Evolutionary conservation across 2,113 vertebrate species (phyloP).

Genomic region (Hemiprocne comata): DNA sequence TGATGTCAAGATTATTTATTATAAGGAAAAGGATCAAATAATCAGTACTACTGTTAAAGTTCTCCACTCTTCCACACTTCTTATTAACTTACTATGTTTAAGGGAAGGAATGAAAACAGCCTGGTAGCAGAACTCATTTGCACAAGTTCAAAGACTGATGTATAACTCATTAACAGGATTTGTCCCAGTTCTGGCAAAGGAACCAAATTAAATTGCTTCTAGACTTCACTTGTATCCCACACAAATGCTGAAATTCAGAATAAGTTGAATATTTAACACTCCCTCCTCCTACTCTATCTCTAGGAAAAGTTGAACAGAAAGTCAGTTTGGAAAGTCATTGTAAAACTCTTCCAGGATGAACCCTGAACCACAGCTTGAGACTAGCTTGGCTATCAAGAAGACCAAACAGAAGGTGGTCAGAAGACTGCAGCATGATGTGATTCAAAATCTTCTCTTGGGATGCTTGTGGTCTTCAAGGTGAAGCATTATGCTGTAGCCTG

Average conservation of each 20-base stretch:
- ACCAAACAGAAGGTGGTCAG: not conserved
- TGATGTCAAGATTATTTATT: not conserved
- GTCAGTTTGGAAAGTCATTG: not conserved
- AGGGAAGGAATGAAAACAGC: conserved; percentile 4
- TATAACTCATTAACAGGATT: conserved; percentile 46
- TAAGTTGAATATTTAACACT: conserved; percentile 19
- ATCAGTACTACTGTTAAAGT: not conserved
- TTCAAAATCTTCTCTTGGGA: not conserved
- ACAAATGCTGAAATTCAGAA: not conserved
- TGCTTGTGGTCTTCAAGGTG: not conserved
- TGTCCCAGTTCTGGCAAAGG: not conserved
- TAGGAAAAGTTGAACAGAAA: not conserved
- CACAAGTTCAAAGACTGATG: conserved; percentile 19
- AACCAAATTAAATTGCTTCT: not conserved
- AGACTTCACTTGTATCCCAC: not conserved
- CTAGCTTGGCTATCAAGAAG: not conserved
- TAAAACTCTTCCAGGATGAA: not conserved
- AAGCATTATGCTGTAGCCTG: not conserved
- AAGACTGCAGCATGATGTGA: not conserved
- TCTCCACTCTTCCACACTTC: not conserved
- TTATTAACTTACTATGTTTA: not conserved
- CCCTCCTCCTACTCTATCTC: not conserved
- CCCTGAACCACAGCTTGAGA: not conserved
- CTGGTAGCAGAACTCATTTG: conserved; percentile 3
- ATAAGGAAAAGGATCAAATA: not conserved